Evolutionary conservation across 2,797 vertebrate species (phyloP).

Genomic region (Cygnus olor): DNA sequence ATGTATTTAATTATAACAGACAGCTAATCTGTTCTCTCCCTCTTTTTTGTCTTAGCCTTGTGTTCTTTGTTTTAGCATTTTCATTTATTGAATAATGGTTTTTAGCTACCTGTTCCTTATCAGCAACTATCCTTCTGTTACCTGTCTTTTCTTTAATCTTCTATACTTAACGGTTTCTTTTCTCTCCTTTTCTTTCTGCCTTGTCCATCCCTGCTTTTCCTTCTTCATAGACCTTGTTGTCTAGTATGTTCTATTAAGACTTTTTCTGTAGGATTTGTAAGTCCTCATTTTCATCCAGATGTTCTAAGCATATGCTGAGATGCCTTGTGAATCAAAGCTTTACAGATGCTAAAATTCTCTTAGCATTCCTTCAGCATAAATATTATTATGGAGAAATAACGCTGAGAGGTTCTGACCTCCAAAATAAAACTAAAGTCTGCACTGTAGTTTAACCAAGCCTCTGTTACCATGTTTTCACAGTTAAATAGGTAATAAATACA

Average conservation of each 20-base stretch:
- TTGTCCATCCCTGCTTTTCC: neutral
- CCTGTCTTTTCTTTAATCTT: neutral
- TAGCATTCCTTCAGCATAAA: neutral
- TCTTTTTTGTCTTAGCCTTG: neutral
- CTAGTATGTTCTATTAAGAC: neutral
- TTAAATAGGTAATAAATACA: neutral
- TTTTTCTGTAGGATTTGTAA: neutral
- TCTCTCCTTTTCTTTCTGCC: neutral
- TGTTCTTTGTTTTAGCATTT: neutral
- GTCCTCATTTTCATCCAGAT: conserved; percentile 18
- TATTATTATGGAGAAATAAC: neutral
- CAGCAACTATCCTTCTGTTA: neutral
- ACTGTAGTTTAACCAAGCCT: neutral
- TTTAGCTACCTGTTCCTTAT: conserved; percentile 4
- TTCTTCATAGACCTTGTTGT: neutral
- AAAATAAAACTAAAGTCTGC: neutral
- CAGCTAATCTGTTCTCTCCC: neutral
- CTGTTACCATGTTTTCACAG: neutral
- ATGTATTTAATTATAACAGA: conserved; percentile 32
- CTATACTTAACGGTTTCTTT: neutral
- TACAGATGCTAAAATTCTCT: conserved; percentile 8
- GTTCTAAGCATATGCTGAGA: conserved; percentile 18
- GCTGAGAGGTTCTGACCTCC: neutral
- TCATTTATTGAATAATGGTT: neutral
- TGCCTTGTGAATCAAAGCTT: neutral